These are phyloP conservation scores for Amblyjoppa fuscipennis DNA, from an alignment of 2,888 invertebrate species.

Conservation along the genomic window DNA sequence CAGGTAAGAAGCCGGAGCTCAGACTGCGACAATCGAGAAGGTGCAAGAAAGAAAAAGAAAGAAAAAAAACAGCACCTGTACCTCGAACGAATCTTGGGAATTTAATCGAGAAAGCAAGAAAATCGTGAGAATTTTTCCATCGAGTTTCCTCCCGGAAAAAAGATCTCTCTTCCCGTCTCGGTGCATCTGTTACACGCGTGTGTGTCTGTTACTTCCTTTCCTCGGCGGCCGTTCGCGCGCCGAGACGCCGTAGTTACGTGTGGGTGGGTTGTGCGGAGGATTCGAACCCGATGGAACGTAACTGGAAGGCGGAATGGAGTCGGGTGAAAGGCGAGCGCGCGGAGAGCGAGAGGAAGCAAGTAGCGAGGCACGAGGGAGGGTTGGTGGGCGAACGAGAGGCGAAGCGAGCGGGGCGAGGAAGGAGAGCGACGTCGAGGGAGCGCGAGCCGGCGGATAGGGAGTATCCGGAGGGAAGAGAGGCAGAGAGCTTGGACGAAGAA, in stretches of 20 bases:
- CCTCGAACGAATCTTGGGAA: constrained; percentile 32
- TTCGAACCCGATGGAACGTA: constrained; percentile 67
- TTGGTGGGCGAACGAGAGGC: constrained; percentile 60
- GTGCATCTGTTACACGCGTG: not conserved
- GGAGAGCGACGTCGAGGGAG: constrained; percentile 41
- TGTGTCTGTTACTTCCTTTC: constrained; percentile 32
- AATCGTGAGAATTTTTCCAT: constrained; percentile 59
- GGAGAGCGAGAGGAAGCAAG: constrained; percentile 63
- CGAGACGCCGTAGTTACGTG: constrained; percentile 72
- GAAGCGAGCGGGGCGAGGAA: constrained; percentile 53
- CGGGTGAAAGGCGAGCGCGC: constrained; percentile 69
- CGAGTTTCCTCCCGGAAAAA: constrained; percentile 42
- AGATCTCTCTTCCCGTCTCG: constrained; percentile 29
- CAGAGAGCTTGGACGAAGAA: constrained; percentile 46
- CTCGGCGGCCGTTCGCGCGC: constrained; percentile 16
- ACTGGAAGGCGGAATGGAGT: constrained; percentile 71
- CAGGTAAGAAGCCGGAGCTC: too few relatives aligned
- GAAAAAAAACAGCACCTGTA: not conserved
- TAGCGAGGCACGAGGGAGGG: constrained; percentile 30
- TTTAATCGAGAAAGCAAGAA: constrained; percentile 35
- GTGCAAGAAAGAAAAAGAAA: not conserved
- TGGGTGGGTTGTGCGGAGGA: constrained; percentile 72
- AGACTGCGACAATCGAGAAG: not conserved
- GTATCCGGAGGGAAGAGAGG: constrained; percentile 16
- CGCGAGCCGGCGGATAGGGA: constrained; percentile 31